Base-by-base conservation (phyloP, 1,140 invertebrate species). In the Drosophila pseudoananassae region DNA sequence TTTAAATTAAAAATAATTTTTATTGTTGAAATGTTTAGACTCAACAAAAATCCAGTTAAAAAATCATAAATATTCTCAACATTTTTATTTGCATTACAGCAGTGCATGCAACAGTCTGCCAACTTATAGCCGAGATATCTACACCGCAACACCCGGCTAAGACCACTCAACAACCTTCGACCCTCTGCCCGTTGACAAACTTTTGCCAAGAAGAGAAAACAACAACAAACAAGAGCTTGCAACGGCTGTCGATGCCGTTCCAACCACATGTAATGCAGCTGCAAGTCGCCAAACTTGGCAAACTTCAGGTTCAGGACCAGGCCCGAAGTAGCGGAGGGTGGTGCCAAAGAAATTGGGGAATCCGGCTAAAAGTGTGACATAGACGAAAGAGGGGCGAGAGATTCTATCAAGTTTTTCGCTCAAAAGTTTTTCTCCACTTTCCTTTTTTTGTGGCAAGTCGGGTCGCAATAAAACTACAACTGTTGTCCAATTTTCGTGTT, bases 211-310 rank as follows among this genome's bases (percentile, higher is more conserved):
- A 60, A 65, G 4, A 36, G 4, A 36, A 12, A 36, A 36, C 10
- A n/a, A 36, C 45, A 77, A 77, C 75, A 76, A 75, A 76, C 73
- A 73, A 61, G 55, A 60, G 47, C 70, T 61, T 81, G 72, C 78
- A 81, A 68, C 61, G 73, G 57, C 78, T 81, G 78, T 77, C 78
- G 78, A 82, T 82, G 73, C 63, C 63, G 59, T 46, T 61, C 57
- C 60, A 46, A 82, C 78, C 78, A 82, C 78, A 82, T 82, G 78
- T 82, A 82, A 77, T 82, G 78, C 78, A 82, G 74, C 78, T 61
- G 53, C 78, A 73, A 82, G 68, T 69, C 73, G 57, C 63, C 78
- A 82, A 82, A 82, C 73, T 82, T 82, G 77, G 61, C 59, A 65
- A 63, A 78, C 60, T 76, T 20, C 54, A 33, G 40, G 14, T 2